phyloP scores from a whole-genome alignment of 2,888 invertebrate genomes.

The Lasioglossum zephyrum region DNA sequence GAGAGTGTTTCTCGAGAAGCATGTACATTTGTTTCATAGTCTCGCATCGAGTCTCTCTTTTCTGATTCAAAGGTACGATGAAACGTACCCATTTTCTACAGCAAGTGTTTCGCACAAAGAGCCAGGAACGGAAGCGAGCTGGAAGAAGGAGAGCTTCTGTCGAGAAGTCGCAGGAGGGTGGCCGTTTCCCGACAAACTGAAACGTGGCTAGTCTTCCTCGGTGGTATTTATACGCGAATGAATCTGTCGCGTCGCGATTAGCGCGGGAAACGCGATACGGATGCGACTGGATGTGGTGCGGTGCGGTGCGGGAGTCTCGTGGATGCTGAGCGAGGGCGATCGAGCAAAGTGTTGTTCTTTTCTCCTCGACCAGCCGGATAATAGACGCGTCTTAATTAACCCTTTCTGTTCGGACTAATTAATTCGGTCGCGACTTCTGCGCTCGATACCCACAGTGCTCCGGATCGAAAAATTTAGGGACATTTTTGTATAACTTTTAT shows the following conservation, averaged over 20 bases:
- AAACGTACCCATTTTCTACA: conserved; percentile 51
- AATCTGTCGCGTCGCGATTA: conserved; percentile 38
- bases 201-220: conserved; percentile 39
- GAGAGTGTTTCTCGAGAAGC: background rate
- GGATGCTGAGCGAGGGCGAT: conserved; percentile 37
- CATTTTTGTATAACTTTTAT: too few species aligned
- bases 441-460: background rate
- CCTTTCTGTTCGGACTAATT: conserved; percentile 53
- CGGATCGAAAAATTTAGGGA: too few species aligned
- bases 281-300: background rate
- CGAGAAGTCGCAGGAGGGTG: background rate
- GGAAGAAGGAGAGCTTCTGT: background rate
- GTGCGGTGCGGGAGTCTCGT: background rate
- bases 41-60: background rate
- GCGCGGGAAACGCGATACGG: conserved; percentile 37
- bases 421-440: conserved; percentile 44
- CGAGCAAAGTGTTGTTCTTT: conserved; percentile 5
- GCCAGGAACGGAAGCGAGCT: background rate
- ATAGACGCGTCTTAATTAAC: conserved; percentile 55
- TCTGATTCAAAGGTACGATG: conserved; percentile 18
- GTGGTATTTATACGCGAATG: conserved; percentile 75
- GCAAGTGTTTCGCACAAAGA: background rate
- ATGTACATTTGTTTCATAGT: background rate
- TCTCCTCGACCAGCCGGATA: background rate
- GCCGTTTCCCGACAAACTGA: conserved; percentile 63